Evolutionary conservation across 2,888 invertebrate species (phyloP).

Genomic region (Rhingia campestris): DNA sequence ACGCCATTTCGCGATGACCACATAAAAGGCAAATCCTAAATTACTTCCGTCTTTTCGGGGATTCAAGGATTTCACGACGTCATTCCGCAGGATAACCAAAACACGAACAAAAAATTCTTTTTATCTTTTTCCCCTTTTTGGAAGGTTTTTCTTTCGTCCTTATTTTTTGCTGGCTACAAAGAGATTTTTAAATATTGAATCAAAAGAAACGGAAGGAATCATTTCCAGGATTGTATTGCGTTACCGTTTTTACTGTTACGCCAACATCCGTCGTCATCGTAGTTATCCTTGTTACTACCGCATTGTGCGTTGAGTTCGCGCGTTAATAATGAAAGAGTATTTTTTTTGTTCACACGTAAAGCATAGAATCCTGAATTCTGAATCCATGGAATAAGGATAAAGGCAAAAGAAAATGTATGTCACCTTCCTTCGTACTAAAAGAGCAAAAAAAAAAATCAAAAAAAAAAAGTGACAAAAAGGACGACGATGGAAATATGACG

Average conservation of each 20-base stretch:
- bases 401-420: conserved; percentile 54
- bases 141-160: conserved; percentile 15
- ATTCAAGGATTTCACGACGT: conserved; percentile 50
- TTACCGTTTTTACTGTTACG: conserved; percentile 36
- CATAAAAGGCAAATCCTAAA: conserved; percentile 63
- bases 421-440: conserved; percentile 46
- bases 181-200: conserved; percentile 74
- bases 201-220: conserved; percentile 70
- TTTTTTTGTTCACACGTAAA: conserved; percentile 62
- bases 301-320: conserved; percentile 64
- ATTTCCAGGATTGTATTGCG: conserved; percentile 43
- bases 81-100: conserved; percentile 43
- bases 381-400: conserved; percentile 59
- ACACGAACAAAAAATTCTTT: conserved; percentile 36
- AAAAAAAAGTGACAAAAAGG: conserved; percentile 15
- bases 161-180: conserved; percentile 56
- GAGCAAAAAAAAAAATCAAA: conserved; percentile 45
- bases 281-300: conserved; percentile 49
- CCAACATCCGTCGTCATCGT: conserved; percentile 1
- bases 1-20: conserved; percentile 34
- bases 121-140: conserved; percentile 53
- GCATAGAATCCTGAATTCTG: conserved; percentile 27
- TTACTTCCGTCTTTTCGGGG: conserved; percentile 54
- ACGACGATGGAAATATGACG: conserved; percentile 71
- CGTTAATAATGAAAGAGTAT: conserved; percentile 70